Evolutionary conservation across 2,888 invertebrate species (phyloP).

Genomic region (Agrotis segetum): DNA sequence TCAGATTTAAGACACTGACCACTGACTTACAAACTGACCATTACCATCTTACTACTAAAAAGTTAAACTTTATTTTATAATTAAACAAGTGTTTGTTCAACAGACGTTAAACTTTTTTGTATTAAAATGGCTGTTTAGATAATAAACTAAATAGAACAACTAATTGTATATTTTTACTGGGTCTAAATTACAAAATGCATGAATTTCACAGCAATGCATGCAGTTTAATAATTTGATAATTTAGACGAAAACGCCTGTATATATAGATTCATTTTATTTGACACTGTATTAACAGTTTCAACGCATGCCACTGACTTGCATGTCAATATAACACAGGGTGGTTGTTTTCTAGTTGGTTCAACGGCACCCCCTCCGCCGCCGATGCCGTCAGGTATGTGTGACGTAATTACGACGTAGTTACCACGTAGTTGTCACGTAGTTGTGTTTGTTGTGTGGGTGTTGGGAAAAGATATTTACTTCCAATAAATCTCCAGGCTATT

Average conservation of each 20-base stretch:
- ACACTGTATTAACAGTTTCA: not conserved
- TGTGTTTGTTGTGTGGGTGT: constrained; percentile 1
- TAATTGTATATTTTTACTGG: not conserved
- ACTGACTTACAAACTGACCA: no score
- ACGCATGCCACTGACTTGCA: constrained; percentile 55
- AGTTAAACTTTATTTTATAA: no score
- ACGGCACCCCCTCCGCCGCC: constrained; percentile 19
- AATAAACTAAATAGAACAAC: not conserved
- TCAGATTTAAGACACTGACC: no score
- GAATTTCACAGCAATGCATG: not conserved
- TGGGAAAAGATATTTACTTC: not conserved
- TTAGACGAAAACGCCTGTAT: no score
- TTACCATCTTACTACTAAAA: no score
- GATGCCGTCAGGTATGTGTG: constrained; percentile 32
- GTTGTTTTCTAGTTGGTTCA: constrained; percentile 62
- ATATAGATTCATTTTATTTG: no score
- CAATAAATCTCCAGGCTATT: constrained; percentile 18
- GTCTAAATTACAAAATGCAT: not conserved
- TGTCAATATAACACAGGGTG: constrained; percentile 65
- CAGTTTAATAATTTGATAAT: constrained; percentile 11
- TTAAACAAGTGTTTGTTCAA: no score
- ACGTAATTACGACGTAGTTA: not conserved
- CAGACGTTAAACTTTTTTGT: no score
- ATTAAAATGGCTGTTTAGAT: no score
- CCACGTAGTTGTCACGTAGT: constrained; percentile 14